Conservation (phyloP, 2,888 invertebrate genomes). For the Ophion ventricosus region DNA sequence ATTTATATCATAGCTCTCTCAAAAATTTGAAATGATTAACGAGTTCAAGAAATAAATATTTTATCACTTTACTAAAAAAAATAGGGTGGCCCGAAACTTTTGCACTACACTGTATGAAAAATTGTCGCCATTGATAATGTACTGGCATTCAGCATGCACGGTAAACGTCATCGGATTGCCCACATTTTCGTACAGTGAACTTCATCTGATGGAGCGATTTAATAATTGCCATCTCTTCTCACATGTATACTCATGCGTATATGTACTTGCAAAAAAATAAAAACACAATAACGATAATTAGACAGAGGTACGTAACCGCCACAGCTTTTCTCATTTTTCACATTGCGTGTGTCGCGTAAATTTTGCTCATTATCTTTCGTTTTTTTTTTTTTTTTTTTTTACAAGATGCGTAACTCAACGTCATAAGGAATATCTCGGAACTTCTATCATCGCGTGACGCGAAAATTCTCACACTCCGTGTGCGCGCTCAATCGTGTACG, state of each 20-base stretch:
- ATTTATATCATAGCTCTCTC: no score
- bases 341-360: neutral
- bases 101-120: no score
- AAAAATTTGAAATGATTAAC: no score
- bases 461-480: neutral
- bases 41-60: no score
- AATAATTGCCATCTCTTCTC: slow-evolving; percentile 4
- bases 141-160: neutral
- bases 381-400: neutral
- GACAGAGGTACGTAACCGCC: neutral
- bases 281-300: neutral
- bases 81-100: no score
- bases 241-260: neutral
- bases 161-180: slow-evolving; percentile 66
- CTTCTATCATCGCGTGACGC: neutral
- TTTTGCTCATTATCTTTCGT: neutral
- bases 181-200: slow-evolving; percentile 50
- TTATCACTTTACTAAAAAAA: no score
- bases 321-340: neutral
- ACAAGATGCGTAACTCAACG: neutral
- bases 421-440: neutral
- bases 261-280: neutral
- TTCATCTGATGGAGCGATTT: slow-evolving; percentile 40
- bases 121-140: no score
- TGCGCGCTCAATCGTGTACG: neutral